Percentiles rank a stretch among this genome's conserved stretches.
These are phyloP conservation scores for Thereuonema tuberculata DNA, from an alignment of 1,140 invertebrate species.

Conservation along the genomic window DNA sequence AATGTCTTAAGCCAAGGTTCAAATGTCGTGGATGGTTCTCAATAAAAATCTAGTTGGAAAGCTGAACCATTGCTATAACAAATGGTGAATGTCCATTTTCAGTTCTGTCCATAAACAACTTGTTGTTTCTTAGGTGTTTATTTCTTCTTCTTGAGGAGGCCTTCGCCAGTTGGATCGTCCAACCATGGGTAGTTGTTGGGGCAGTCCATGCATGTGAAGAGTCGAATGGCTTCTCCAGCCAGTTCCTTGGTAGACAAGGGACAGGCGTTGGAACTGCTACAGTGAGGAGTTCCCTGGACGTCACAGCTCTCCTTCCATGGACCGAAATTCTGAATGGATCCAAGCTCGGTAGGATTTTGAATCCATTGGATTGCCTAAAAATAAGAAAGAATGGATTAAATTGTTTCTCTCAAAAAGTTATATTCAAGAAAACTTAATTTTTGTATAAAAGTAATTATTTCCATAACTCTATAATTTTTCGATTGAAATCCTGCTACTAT, in stretches of 20 bases:
- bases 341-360: constrained; percentile 70
- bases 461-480: too few relatives aligned
- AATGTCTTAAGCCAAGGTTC: too few relatives aligned
- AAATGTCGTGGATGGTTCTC: too few relatives aligned
- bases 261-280: constrained; percentile 77
- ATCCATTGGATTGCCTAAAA: constrained; percentile 93
- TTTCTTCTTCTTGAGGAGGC: constrained; percentile 52
- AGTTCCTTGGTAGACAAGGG: constrained; percentile 82
- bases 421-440: too few relatives aligned
- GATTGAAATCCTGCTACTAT: too few relatives aligned
- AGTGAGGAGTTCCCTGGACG: constrained; percentile 58
- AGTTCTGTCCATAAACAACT: too few relatives aligned
- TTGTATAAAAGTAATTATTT: too few relatives aligned
- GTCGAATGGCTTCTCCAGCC: constrained; percentile 78
- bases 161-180: constrained; percentile 81
- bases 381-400: too few relatives aligned
- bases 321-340: constrained; percentile 78
- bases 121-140: background rate
- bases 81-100: too few relatives aligned
- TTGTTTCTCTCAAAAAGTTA: too few relatives aligned
- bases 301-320: constrained; percentile 86
- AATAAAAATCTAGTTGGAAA: too few relatives aligned
- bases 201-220: constrained; percentile 83
- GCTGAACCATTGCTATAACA: too few relatives aligned
- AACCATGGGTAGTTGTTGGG: constrained; percentile 83